Evolutionary conservation across 2,797 vertebrate species (phyloP), one percentile per base, ranked within the genome.

Genomic region (Leuciscus waleckii): DNA sequence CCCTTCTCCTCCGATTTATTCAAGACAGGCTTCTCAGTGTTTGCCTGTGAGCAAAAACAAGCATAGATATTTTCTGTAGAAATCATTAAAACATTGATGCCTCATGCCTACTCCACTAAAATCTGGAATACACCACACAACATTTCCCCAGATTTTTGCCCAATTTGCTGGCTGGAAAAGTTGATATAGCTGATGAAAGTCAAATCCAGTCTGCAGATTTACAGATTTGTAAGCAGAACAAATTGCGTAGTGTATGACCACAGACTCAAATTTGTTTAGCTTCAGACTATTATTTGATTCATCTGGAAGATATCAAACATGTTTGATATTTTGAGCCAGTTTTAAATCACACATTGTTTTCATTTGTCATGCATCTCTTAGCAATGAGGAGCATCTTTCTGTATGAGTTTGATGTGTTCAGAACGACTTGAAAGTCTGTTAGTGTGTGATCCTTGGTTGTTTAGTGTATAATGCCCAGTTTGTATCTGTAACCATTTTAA

Each of bases 11-110:
- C 95, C 0, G 93, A 85, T 65, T 90, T 96, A 87, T 89, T 98
- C 79, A 98, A 92, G 54, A 0, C 0, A 8, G 98, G 98, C 89
- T 98, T 99, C 81, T 97, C 95, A 86, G 93, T 97, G 92, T 98
- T 99, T 71, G 97, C 97, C 98, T 99, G 92, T 2, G 43, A 7
- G 2, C 23, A 84, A 26, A 79, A 1, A 86, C 43, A 80, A 35
- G 69, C 26, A 86, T 21, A 88, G 37, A 79, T 21, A 85, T 56
- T 37, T 49, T 17, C 21, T 26, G n/a, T 5, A 68, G 39, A 71
- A 68, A 26, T 84, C 29, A 49, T 41, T 70, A 32, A 73, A 49
- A 76, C 2, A 73, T 46, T 73, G 23, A 70, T 58, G 43, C 63
- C 56, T 67, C 41, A 78, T 21, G 19, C 16, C 67, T 43, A 51